Conservation (phyloP, 2,113 vertebrate species). For the Machaerirhynchus nigripectus region DNA sequence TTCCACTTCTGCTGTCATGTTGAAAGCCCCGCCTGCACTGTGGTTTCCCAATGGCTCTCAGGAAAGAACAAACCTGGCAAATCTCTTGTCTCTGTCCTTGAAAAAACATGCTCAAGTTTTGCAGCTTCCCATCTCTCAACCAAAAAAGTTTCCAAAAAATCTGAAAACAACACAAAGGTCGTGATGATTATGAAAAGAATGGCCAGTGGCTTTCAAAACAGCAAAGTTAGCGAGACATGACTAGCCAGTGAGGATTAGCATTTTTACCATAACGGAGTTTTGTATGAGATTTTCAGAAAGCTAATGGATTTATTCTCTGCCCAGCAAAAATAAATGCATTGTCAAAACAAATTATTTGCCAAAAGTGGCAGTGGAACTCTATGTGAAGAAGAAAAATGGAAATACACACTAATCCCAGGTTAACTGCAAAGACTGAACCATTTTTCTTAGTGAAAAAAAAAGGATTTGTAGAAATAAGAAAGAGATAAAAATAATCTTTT, state of each 20-base stretch:
- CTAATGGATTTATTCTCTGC: neutral
- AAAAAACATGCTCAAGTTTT: neutral
- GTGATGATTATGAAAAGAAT: neutral
- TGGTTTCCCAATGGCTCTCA: neutral
- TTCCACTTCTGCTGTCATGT: neutral
- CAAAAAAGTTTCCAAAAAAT: neutral
- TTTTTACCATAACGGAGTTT: neutral
- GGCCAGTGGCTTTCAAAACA: neutral
- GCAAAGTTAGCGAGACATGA: neutral
- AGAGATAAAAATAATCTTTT: neutral
- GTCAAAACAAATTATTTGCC: neutral
- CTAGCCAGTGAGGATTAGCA: neutral
- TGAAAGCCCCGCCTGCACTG: neutral
- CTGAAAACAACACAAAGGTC: neutral
- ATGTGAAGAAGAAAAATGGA: neutral
- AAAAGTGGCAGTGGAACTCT: neutral
- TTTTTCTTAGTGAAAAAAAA: neutral
- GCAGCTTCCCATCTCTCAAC: neutral
- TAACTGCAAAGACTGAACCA: neutral
- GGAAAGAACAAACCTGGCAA: neutral
- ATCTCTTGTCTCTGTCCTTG: neutral
- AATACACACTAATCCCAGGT: neutral
- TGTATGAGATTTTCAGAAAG: neutral
- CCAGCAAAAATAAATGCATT: neutral
- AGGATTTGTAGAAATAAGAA: neutral